Evolutionary conservation across 2,888 invertebrate species (phyloP).

Genomic region (Agonum fuliginosum): DNA sequence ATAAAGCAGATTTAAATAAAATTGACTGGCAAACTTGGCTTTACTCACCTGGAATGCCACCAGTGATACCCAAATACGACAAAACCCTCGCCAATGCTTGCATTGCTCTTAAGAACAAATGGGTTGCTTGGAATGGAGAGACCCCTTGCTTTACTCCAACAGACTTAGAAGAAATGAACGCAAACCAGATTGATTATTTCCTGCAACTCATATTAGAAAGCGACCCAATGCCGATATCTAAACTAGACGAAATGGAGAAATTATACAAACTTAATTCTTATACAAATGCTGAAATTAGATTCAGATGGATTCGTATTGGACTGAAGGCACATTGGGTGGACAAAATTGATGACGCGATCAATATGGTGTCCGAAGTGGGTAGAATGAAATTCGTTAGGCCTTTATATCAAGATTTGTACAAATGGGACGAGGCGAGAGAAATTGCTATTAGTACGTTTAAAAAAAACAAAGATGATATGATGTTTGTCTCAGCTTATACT

Average conservation of each 20-base stretch:
- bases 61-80: constrained; percentile 87
- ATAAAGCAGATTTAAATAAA: constrained; percentile 74
- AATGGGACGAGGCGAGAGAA: constrained; percentile 83
- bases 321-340: constrained; percentile 83
- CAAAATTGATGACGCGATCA: constrained; percentile 80
- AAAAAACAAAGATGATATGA: constrained; percentile 84
- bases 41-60: constrained; percentile 90
- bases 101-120: constrained; percentile 75
- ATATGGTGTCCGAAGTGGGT: constrained; percentile 89
- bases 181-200: constrained; percentile 82
- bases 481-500: constrained; percentile 85
- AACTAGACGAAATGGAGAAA: constrained; percentile 78
- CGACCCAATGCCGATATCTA: constrained; percentile 74
- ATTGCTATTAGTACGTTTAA: constrained; percentile 84
- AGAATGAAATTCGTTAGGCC: constrained; percentile 95
- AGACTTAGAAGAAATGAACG: constrained; percentile 77
- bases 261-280: constrained; percentile 79
- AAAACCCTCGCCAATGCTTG: constrained; percentile 79
- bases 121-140: constrained; percentile 74
- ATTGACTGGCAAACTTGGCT: constrained; percentile 94
- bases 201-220: constrained; percentile 80
- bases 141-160: constrained; percentile 71
- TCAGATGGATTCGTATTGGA: constrained; percentile 86
- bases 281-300: constrained; percentile 87
- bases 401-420: constrained; percentile 88